A percentile compares a stretch with the other conserved stretches of the same genome.
Conservation (phyloP, 2,888 invertebrate genomes). For the Iphiclides podalirius region DNA sequence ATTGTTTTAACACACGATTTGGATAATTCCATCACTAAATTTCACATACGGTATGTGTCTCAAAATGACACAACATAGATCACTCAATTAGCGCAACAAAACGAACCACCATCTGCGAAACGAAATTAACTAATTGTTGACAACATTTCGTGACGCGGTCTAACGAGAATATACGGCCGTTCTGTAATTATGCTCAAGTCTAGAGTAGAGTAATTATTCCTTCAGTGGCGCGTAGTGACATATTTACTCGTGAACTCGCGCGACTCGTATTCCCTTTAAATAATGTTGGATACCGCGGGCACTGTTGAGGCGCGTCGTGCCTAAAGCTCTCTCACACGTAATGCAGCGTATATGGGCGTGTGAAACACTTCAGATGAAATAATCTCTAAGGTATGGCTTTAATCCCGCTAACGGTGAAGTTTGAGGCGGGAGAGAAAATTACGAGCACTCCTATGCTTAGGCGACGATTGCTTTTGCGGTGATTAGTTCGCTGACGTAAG, state of each 20-base stretch:
- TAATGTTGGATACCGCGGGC: conserved; percentile 16
- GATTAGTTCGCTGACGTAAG: too few species aligned
- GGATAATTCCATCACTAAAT: too few species aligned
- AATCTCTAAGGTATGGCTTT: too few species aligned
- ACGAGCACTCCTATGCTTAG: too few species aligned
- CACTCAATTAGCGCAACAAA: conserved; percentile 13
- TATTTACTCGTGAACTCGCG: conserved; percentile 20
- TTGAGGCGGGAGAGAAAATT: too few species aligned
- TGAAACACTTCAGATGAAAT: too few species aligned
- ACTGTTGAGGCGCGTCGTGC: background rate
- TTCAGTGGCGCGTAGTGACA: conserved; percentile 15
- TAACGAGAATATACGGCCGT: conserved; percentile 44
- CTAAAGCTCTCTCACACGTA: background rate
- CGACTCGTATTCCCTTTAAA: conserved; percentile 13
- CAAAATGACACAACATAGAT: background rate
- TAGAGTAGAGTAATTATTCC: conserved; percentile 37
- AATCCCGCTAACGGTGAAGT: too few species aligned
- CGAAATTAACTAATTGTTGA: conserved; percentile 36
- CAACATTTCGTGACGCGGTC: conserved; percentile 27
- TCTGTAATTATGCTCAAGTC: conserved; percentile 33
- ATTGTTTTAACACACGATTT: too few species aligned
- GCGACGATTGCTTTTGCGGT: too few species aligned
- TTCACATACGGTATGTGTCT: too few species aligned
- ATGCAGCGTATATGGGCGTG: too few species aligned
- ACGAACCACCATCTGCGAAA: conserved; percentile 28